Percentiles rank a stretch among this genome's conserved stretches.
Conservation (phyloP, 1,140 invertebrate genomes). For the honey bee (Apis mellifera) region DNA sequence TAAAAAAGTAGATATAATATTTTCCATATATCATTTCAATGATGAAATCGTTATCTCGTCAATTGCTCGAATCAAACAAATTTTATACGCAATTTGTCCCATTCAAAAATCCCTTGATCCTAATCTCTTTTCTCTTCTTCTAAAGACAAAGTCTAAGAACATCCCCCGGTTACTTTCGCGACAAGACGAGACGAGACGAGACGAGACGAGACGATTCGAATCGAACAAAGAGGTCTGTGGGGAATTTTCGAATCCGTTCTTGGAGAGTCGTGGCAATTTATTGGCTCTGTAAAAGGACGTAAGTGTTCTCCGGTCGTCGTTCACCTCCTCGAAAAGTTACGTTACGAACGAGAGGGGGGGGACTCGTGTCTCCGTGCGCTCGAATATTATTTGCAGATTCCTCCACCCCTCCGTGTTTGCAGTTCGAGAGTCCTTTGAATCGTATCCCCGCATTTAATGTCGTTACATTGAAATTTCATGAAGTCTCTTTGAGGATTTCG, state of each 20-base stretch:
- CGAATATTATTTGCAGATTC: slow-evolving; percentile 43
- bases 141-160: neutral
- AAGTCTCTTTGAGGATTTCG: slow-evolving; percentile 14
- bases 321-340: slow-evolving; percentile 9
- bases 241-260: slow-evolving; percentile 50
- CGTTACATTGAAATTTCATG: slow-evolving; percentile 45
- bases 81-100: too few species aligned
- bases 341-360: slow-evolving; percentile 22
- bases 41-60: too few species aligned
- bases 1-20: too few species aligned
- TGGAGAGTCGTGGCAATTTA: slow-evolving; percentile 49
- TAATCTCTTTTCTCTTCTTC: neutral
- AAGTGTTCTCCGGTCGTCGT: slow-evolving; percentile 10
- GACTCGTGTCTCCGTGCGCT: slow-evolving; percentile 1
- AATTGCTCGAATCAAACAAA: too few species aligned
- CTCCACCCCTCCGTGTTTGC: neutral
- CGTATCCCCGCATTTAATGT: slow-evolving; percentile 36
- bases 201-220: neutral
- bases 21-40: too few species aligned
- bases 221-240: slow-evolving; percentile 25
- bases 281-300: slow-evolving; percentile 46
- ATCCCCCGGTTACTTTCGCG: slow-evolving; percentile 20
- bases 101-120: neutral
- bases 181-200: slow-evolving; percentile 11
- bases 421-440: slow-evolving; percentile 11